Conservation (phyloP, 2,888 invertebrate species). For the Ganaspis brasiliensis region DNA sequence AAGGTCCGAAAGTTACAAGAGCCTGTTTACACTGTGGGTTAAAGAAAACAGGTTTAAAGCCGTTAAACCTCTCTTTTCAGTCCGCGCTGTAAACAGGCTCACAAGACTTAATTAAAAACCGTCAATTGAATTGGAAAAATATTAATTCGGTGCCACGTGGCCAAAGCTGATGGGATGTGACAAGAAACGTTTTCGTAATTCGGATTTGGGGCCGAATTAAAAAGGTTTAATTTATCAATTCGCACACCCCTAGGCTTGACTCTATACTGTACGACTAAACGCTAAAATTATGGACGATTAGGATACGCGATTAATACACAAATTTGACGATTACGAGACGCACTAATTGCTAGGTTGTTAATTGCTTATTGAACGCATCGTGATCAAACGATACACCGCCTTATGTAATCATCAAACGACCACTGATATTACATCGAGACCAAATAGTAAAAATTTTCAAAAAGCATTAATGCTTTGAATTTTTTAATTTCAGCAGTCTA, state of each 20-base stretch:
- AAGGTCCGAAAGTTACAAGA: too few species aligned
- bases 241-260: constrained; percentile 31
- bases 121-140: too few species aligned
- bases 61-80: too few species aligned
- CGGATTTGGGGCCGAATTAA: constrained; percentile 5
- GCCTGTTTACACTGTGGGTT: too few species aligned
- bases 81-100: too few species aligned
- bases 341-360: constrained; percentile 48
- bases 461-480: constrained; percentile 61
- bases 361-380: constrained; percentile 45
- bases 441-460: constrained; percentile 63
- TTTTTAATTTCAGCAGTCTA: constrained; percentile 67
- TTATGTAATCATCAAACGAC: constrained; percentile 62
- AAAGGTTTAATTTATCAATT: neutral
- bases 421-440: constrained; percentile 60
- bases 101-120: too few species aligned
- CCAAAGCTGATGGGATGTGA: constrained; percentile 28
- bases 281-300: constrained; percentile 47
- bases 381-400: constrained; percentile 52
- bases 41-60: too few species aligned
- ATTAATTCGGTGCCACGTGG: constrained; percentile 12
- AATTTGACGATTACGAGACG: constrained; percentile 61
- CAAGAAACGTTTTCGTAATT: constrained; percentile 10
- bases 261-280: constrained; percentile 47
- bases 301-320: constrained; percentile 60